Base-by-base conservation (phyloP, 2,888 invertebrate genomes). In the Scaptomyza flava region DNA sequence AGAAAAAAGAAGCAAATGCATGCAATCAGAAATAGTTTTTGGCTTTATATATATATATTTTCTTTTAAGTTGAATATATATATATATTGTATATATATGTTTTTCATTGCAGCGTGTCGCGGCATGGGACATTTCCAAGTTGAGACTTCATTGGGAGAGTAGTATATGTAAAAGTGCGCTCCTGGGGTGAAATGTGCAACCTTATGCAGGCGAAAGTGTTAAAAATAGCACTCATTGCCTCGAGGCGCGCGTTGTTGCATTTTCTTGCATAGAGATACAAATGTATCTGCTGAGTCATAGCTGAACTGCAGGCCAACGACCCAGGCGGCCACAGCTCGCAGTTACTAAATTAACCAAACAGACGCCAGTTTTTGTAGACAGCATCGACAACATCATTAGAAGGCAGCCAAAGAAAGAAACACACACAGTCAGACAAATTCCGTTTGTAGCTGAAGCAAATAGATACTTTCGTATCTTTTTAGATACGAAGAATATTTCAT, bases 111-210 rank as follows among this genome's bases (percentile, higher is more conserved):
- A 58, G 77, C 77, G 58, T 56, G 72, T 59, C 58, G 61, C 64
- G 74, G 82, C 87, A 85, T 83, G 86, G 83, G 88, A 87, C 83
- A 80, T 78, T 72, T 85, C 68, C 68, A 74, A 83, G 68, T 68
- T 68, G 58, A 58, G 61, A 33, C 61, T 79, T 62, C 61, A 60
- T 57, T 64, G 64, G 56, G 48, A 33, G 23, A 3, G 4, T 23
- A 3, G 4, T 23, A 27, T 27, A 27, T 27, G 27, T 27, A 27
- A 27, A 27, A 27, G 27, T 27, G 27, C 87, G 86, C 86, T 85
- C 88, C 83, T 85, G 84, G 88, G 84, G 88, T 80, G 80, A 79
- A 64, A 64, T 66, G 67, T 68, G 79, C 81, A 80, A 72, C 78
- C 79, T 81, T 81, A 70, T 65, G 77, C 77, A 56, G 79, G 80